A percentile compares a stretch with the other conserved stretches of the same genome.
These are phyloP conservation scores for Hippoglossus hippoglossus DNA, from an alignment of 2,797 vertebrate species.

Conservation along the genomic window DNA sequence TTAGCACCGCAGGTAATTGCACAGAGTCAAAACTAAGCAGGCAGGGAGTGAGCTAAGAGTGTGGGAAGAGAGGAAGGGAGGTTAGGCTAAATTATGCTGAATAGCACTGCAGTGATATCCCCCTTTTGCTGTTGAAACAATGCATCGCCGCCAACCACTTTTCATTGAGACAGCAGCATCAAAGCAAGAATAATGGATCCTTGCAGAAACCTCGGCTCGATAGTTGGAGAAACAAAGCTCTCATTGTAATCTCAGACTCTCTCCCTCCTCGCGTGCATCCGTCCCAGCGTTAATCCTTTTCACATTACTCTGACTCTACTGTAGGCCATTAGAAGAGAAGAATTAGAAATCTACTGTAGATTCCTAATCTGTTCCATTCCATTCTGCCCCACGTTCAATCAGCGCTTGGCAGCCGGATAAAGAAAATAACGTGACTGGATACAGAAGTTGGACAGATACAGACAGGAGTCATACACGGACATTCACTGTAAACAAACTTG, in stretches of 20 bases:
- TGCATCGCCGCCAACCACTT: constrained; percentile 71
- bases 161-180: constrained; percentile 76
- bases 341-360: constrained; percentile 71
- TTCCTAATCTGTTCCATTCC: constrained; percentile 68
- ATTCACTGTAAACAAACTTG: constrained; percentile 20
- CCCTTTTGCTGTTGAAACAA: constrained; percentile 72
- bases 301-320: constrained; percentile 76
- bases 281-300: constrained; percentile 77
- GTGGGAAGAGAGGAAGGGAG: background rate
- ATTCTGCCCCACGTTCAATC: constrained; percentile 56
- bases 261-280: constrained; percentile 62
- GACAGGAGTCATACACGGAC: no score
- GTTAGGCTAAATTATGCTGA: constrained; percentile 70
- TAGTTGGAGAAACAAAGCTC: constrained; percentile 78
- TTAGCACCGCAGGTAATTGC: constrained; percentile 74
- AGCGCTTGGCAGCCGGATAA: constrained; percentile 54
- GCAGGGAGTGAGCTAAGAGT: constrained; percentile 51
- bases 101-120: constrained; percentile 73
- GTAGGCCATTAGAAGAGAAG: constrained; percentile 73
- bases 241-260: constrained; percentile 74
- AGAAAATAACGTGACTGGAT: constrained; percentile 32
- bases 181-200: constrained; percentile 82
- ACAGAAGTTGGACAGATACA: background rate
- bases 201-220: constrained; percentile 74
- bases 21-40: constrained; percentile 52